phyloP scores from a whole-genome alignment of 2,113 vertebrate species.

The Drymodes brunneopygia region DNA sequence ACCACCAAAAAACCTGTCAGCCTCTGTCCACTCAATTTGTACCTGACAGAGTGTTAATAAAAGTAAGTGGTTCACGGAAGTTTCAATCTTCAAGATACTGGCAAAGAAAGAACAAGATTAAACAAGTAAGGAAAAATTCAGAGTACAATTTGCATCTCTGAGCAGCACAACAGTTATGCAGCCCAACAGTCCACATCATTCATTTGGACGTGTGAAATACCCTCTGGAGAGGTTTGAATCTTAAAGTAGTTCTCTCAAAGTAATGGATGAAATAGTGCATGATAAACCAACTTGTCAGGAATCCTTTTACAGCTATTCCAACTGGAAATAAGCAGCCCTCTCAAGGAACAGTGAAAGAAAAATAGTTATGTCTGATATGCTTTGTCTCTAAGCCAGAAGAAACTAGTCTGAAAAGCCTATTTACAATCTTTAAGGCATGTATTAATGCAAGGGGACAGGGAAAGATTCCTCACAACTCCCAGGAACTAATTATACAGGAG shows the following conservation, averaged over 20 bases:
- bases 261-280: conserved; percentile 7
- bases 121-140: not conserved
- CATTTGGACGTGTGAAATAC: not conserved
- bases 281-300: conserved; percentile 32
- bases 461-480: not conserved
- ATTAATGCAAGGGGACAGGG: not conserved
- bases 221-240: not conserved
- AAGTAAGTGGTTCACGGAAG: not conserved
- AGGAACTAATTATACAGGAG: not conserved
- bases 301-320: not conserved
- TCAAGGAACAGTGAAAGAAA: not conserved
- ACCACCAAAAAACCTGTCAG: not conserved
- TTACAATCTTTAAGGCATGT: not conserved
- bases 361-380: not conserved
- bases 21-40: not conserved
- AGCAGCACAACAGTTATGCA: not conserved
- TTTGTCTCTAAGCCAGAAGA: not conserved
- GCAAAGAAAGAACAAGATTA: not conserved
- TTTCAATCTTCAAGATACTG: not conserved
- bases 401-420: not conserved
- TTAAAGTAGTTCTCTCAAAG: not conserved
- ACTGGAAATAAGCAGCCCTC: conserved; percentile 17
- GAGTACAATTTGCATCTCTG: not conserved
- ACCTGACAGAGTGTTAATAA: not conserved
- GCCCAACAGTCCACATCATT: not conserved